phyloP scores from a whole-genome alignment of 2,113 vertebrate species.

The Speoplatyrhinus poulsoni region DNA sequence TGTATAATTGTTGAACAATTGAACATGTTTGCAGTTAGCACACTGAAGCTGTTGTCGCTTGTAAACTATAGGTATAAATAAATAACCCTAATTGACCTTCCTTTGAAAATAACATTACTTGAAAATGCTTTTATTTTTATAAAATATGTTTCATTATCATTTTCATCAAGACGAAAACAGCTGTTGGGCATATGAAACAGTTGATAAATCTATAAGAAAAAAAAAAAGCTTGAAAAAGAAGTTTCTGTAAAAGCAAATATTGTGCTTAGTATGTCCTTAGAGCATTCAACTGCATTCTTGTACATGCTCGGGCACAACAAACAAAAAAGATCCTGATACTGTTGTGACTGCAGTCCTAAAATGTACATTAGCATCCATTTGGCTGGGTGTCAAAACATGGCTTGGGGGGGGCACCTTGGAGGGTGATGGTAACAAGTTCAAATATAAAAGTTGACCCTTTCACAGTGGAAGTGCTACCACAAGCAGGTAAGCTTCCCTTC shows the following conservation, averaged over 20 bases:
- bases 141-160: slow-evolving; percentile 51
- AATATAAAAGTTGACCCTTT: not conserved
- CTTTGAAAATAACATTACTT: slow-evolving; percentile 40
- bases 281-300: slow-evolving; percentile 18
- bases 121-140: slow-evolving; percentile 18
- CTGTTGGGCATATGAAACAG: slow-evolving; percentile 56
- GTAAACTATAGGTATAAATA: slow-evolving; percentile 46
- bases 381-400: not conserved
- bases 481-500: not conserved
- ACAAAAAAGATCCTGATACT: slow-evolving; percentile 34
- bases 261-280: slow-evolving; percentile 39
- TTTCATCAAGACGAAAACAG: slow-evolving; percentile 47
- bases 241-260: slow-evolving; percentile 35
- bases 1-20: slow-evolving; percentile 28
- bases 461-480: not conserved
- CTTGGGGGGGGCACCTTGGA: not conserved
- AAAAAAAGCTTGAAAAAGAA: slow-evolving; percentile 60
- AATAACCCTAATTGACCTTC: slow-evolving; percentile 33
- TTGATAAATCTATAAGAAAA: slow-evolving; percentile 37
- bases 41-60: slow-evolving; percentile 36
- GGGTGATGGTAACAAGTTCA: not conserved
- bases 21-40: slow-evolving; percentile 29
- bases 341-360: slow-evolving; percentile 28
- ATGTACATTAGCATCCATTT: not conserved
- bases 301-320: slow-evolving; percentile 30